Base-by-base conservation (phyloP, 2,797 vertebrate species). In the Poecile montanus region DNA sequence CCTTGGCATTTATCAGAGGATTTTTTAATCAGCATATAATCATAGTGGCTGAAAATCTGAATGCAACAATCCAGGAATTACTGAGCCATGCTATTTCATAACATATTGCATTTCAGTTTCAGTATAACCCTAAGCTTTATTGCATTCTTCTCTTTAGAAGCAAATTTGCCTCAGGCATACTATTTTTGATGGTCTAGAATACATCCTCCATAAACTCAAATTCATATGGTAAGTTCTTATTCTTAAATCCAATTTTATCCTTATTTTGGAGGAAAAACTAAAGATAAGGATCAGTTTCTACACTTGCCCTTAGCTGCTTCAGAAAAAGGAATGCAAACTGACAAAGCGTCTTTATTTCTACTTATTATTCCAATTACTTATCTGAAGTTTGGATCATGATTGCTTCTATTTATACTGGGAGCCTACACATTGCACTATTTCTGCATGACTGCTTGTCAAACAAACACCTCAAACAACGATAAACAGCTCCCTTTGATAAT, bases 311-410 rank as follows among this genome's bases (percentile, higher is more conserved):
- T 89, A 95, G 65, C 77, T 81, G 81, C 82, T 94, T 95, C 86
- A 87, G 50, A 85, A 85, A 91, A 91, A 94, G 77, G 94, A 97
- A 97, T 88, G 86, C 89, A 93, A 93, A 92, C 92, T 94, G 91
- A 96, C 94, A 97, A 94, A 95, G 95, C 83, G 50, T 94, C 95
- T 96, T 97, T 96, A 95, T 97, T 97, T 96, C 86, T 71, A 95
- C 77, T 97, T 97, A 94, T 96, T 95, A 95, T 95, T 96, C 91
- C 93, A 97, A 97, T 97, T 97, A 95, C 93, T 97, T 96, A 88
- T 73, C 89, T 82, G 17, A 89, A 91, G 88, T 93, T 95, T 87
- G 91, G 93, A 94, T 96, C 91, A 94, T 84, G 93, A 95, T 89
- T 96, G 91, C 78, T 95, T 96, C 94, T 96, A 94, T 96, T 97